Evolutionary conservation across 2,888 invertebrate species (phyloP), one percentile per base, ranked within the genome.

Genomic region (Busseola fusca): DNA sequence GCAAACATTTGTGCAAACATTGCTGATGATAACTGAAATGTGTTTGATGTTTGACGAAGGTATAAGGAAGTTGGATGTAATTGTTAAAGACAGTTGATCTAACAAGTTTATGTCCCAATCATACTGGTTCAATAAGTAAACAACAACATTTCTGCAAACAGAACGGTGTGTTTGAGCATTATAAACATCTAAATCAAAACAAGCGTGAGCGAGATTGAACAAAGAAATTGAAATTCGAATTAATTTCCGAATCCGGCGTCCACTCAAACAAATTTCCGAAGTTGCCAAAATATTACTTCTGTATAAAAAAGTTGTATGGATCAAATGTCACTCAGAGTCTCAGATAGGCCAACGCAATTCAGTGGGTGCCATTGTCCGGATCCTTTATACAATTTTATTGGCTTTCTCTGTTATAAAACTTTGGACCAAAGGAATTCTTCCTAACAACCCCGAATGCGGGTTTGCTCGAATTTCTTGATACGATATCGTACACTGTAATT

Each of bases 381-480:
- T 83, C 84, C 86, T 84, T 87, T 86, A 86, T 84, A 87, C 87
- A 85, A 87, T 88, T 89, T 90, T 88, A 89, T 89, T 90, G 87
- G 87, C 80, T 86, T 86, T 84, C 78, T 83, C 78, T 81, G 83
- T 85, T 86, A 86, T 86, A 88, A 88, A 90, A 88, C 86, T 88
- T 84, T 82, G 83, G 81, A 74, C 84, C 80, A 84, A 87, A 89
- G 85, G 87, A 88, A 88, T 89, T 87, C 87, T 84, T 85, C 82
- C 76, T 82, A 85, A 87, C 87, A 87, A 87, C 87, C 86, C 76
- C 82, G 69, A 75, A 79, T 76, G 69, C 81, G 82, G 83, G 83
- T 82, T 82, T 74, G 81, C 77, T 74, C 85, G 83, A 88, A 86
- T 87, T 89, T 83, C 85, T 86, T 84, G 83, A 88, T 88, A 84